Evolutionary conservation across 2,888 invertebrate genomes (phyloP).

Genomic region (Loripinus fragilis): DNA sequence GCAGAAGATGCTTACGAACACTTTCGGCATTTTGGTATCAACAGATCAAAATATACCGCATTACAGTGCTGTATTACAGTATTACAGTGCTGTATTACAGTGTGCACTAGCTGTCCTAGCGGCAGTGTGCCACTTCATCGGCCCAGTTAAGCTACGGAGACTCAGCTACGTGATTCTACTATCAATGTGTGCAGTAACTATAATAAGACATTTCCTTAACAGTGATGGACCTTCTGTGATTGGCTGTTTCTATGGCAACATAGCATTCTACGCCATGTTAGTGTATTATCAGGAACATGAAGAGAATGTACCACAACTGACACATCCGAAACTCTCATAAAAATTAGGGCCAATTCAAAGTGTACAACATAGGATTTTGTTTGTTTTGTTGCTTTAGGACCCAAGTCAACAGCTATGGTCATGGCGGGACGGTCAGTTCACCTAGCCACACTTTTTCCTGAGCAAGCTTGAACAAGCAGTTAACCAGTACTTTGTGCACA

Average conservation of each 20-base stretch:
- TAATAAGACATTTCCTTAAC: constrained; percentile 25
- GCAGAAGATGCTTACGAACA: constrained; percentile 23
- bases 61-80: background rate
- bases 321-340: background rate
- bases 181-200: constrained; percentile 21
- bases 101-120: constrained; percentile 14
- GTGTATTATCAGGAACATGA: constrained; percentile 24
- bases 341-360: too few species aligned
- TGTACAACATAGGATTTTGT: too few species aligned
- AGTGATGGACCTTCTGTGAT: constrained; percentile 21
- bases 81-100: constrained; percentile 17
- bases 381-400: too few species aligned
- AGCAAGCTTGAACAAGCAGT: too few species aligned
- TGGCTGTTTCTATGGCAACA: constrained; percentile 25
- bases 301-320: background rate
- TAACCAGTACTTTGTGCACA: too few species aligned
- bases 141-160: constrained; percentile 18
- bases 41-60: background rate
- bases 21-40: constrained; percentile 23
- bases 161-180: constrained; percentile 21
- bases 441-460: too few species aligned
- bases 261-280: constrained; percentile 26
- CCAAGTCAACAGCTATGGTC: too few species aligned
- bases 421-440: too few species aligned
- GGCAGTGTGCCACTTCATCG: constrained; percentile 7